These are phyloP conservation scores for Ips nitidus DNA, from an alignment of 1,140 invertebrate genomes.

Conservation along the genomic window DNA sequence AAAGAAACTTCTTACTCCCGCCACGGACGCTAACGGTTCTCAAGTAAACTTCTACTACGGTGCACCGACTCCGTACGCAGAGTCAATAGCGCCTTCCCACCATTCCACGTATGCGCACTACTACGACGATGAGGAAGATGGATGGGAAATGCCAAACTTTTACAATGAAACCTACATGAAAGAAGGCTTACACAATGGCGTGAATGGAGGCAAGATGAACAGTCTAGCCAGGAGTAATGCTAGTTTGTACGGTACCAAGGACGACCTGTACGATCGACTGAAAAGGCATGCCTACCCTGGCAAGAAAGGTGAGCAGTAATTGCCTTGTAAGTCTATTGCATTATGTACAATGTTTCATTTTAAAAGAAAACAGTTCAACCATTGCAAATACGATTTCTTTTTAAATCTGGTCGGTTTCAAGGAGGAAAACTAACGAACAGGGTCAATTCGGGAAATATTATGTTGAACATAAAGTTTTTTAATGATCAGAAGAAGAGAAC, in stretches of 20 bases:
- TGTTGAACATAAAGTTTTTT: too few species aligned
- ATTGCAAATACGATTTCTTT: too few species aligned
- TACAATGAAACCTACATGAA: constrained; percentile 98
- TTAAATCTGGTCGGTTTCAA: not conserved
- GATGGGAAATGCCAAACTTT: constrained; percentile 97
- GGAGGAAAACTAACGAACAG: too few species aligned
- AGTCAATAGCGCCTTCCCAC: constrained; percentile 91
- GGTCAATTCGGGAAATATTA: too few species aligned
- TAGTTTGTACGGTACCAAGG: constrained; percentile 93
- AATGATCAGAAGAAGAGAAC: too few species aligned
- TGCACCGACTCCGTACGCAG: constrained; percentile 87
- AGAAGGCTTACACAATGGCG: constrained; percentile 79
- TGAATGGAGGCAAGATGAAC: constrained; percentile 79
- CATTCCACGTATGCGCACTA: constrained; percentile 95
- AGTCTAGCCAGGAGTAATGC: constrained; percentile 88
- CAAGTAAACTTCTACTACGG: constrained; percentile 97
- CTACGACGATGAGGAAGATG: constrained; percentile 92
- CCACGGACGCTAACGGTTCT: constrained; percentile 84
- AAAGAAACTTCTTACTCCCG: constrained; percentile 83
- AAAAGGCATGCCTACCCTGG: constrained; percentile 94
- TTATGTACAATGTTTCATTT: too few species aligned
- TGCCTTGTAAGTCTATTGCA: not conserved
- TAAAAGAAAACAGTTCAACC: too few species aligned
- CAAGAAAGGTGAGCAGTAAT: constrained; percentile 77
- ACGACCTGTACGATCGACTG: constrained; percentile 93